Percentiles rank a stretch among this genome's conserved stretches.
Evolutionary conservation across 1,140 invertebrate genomes (phyloP).

Genomic region (Papilio dardanus): DNA sequence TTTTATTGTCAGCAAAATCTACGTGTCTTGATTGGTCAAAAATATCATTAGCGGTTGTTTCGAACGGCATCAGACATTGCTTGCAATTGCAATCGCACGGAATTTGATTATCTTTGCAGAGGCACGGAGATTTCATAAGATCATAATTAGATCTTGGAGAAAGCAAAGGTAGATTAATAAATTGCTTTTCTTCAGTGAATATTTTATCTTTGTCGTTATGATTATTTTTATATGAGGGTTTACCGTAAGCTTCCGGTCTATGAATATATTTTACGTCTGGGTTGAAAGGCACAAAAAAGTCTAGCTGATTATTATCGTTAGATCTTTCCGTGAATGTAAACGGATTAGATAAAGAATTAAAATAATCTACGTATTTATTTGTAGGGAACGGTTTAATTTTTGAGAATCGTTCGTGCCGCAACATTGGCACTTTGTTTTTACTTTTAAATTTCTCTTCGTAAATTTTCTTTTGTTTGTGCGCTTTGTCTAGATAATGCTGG

Average conservation of each 20-base stretch:
- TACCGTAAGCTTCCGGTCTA: slow-evolving; percentile 34
- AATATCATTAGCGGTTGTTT: slow-evolving; percentile 36
- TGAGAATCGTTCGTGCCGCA: slow-evolving; percentile 59
- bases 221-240: slow-evolving; percentile 39
- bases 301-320: slow-evolving; percentile 47
- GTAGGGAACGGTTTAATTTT: slow-evolving; percentile 52
- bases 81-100: slow-evolving; percentile 67
- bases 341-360: slow-evolving; percentile 40
- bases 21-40: slow-evolving; percentile 29
- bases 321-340: slow-evolving; percentile 41
- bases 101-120: slow-evolving; percentile 58
- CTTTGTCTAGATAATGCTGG: slow-evolving; percentile 71
- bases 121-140: slow-evolving; percentile 49
- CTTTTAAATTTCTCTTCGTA: slow-evolving; percentile 62
- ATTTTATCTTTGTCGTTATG: slow-evolving; percentile 43
- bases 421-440: slow-evolving; percentile 72
- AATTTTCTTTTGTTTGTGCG: slow-evolving; percentile 61
- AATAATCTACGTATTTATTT: slow-evolving; percentile 48
- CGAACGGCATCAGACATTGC: slow-evolving; percentile 56
- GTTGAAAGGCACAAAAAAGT: slow-evolving; percentile 54
- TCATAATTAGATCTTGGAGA: slow-evolving; percentile 29
- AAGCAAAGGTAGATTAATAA: slow-evolving; percentile 40
- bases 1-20: slow-evolving; percentile 34
- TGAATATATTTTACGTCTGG: slow-evolving; percentile 43
- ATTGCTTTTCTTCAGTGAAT: slow-evolving; percentile 46